These are phyloP conservation scores for Lasioglossum lativentre DNA, from an alignment of 2,888 invertebrate species.

Conservation along the genomic window DNA sequence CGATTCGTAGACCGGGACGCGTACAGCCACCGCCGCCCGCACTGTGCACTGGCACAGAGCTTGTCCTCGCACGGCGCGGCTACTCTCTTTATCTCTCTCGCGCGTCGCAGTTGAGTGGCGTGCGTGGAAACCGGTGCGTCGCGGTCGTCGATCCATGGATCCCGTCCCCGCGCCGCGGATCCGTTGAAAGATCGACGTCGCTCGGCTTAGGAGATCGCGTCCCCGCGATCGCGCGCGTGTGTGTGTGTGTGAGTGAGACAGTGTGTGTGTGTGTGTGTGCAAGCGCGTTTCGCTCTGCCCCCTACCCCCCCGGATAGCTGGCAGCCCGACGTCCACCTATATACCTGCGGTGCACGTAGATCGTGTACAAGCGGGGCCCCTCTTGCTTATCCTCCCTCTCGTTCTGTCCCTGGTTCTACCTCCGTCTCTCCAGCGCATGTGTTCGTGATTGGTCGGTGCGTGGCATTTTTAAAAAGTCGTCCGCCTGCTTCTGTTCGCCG, in stretches of 20 bases:
- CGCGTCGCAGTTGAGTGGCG: background rate
- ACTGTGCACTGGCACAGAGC: background rate
- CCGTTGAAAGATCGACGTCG: conserved; percentile 46
- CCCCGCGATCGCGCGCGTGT: conserved; percentile 26
- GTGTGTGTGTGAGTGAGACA: conserved; percentile 32
- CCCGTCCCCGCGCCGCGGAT: conserved; percentile 1
- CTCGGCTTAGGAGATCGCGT: conserved; percentile 48
- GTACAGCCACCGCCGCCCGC: background rate
- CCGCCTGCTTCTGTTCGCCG: conserved; percentile 63
- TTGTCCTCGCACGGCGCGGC: background rate
- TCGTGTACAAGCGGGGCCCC: conserved; percentile 53
- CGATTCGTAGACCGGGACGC: background rate
- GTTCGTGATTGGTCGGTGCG: conserved; percentile 71
- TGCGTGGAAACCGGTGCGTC: conserved; percentile 4
- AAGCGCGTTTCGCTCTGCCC: conserved; percentile 9
- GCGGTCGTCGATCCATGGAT: conserved; percentile 41
- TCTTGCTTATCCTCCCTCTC: conserved; percentile 48
- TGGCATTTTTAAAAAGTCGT: conserved; percentile 73
- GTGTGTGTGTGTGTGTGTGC: conserved; percentile 44
- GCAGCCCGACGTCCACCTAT: conserved; percentile 6
- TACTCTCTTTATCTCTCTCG: background rate
- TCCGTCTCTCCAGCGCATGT: conserved; percentile 30
- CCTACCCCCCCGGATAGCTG: conserved; percentile 5
- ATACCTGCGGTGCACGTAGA: conserved; percentile 16
- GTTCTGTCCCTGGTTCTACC: conserved; percentile 10